These are phyloP conservation scores for Lepus townsendii DNA, from an alignment of 2,797 vertebrate genomes.

Conservation along the genomic window DNA sequence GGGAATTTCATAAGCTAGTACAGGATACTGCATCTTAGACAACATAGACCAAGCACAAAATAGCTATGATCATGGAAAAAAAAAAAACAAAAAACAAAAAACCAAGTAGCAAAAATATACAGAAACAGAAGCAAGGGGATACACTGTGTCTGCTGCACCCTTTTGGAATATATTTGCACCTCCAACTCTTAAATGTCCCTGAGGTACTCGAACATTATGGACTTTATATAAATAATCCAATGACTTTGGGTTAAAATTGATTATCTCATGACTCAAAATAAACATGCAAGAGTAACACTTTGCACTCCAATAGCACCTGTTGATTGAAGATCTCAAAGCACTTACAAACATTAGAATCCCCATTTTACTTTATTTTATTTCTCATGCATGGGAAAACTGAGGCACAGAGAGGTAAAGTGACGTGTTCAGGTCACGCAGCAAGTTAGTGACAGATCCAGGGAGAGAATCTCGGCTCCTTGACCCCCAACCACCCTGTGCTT, in stretches of 20 bases:
- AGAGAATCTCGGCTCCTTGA: conserved; percentile 72
- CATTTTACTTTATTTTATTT: conserved; percentile 78
- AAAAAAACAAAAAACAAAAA: conserved; percentile 58
- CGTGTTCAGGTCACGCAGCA: conserved; percentile 80
- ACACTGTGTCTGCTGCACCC: conserved; percentile 92
- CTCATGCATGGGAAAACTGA: conserved; percentile 81
- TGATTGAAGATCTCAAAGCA: conserved; percentile 83
- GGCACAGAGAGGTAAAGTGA: conserved; percentile 86
- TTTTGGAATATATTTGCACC: conserved; percentile 92
- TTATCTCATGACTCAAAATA: conserved; percentile 84
- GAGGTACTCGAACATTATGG: conserved; percentile 92
- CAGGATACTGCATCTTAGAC: conserved; percentile 94
- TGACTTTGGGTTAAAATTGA: conserved; percentile 87
- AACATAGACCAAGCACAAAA: conserved; percentile 91
- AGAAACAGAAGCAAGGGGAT: conserved; percentile 90
- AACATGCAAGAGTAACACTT: conserved; percentile 79
- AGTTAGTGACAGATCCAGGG: conserved; percentile 79
- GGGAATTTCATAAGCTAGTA: conserved; percentile 94
- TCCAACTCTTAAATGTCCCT: conserved; percentile 96
- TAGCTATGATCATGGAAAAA: conserved; percentile 86
- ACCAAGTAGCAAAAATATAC: conserved; percentile 91
- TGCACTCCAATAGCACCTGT: conserved; percentile 83
- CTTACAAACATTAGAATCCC: conserved; percentile 83
- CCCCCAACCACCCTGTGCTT: conserved; percentile 69
- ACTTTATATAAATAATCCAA: conserved; percentile 89